These are phyloP conservation scores for Metopia argyrocephala DNA, from an alignment of 2,888 invertebrate species.

Conservation along the genomic window DNA sequence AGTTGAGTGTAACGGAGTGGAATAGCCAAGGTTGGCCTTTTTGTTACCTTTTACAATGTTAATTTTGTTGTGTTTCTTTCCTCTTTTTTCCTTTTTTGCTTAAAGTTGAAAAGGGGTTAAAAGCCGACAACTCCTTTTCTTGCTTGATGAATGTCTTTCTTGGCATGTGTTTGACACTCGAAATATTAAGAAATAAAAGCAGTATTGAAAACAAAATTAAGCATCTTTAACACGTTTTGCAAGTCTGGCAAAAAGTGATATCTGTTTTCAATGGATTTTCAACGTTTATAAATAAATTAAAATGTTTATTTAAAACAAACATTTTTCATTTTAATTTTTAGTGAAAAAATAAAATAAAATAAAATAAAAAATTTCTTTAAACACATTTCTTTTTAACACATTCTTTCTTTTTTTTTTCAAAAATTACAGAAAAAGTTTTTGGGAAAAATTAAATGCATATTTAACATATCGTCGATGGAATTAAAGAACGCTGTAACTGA, in stretches of 20 bases:
- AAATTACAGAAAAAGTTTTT: too few relatives aligned
- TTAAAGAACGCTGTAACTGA: too few relatives aligned
- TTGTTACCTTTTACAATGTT: neutral
- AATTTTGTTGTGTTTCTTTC: neutral
- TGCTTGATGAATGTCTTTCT: neutral
- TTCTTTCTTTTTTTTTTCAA: too few relatives aligned
- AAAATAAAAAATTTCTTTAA: too few relatives aligned
- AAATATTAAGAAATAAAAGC: neutral
- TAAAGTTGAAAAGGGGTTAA: neutral
- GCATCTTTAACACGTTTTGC: constrained; percentile 60
- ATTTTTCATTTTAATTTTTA: neutral
- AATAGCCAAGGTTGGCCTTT: neutral
- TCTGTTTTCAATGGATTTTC: constrained; percentile 1
- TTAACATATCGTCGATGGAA: too few relatives aligned
- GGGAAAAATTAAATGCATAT: too few relatives aligned
- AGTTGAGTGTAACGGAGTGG: neutral
- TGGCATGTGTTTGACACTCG: neutral
- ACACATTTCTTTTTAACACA: too few relatives aligned
- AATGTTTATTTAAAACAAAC: neutral
- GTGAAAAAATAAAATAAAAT: too few relatives aligned
- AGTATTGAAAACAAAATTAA: neutral
- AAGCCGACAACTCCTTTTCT: neutral
- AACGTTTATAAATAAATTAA: constrained; percentile 4
- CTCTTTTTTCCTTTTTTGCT: neutral
- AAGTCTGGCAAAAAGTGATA: constrained; percentile 24